Evolutionary conservation across 2,888 invertebrate genomes (phyloP).

Genomic region (Aporophyla lueneburgensis): DNA sequence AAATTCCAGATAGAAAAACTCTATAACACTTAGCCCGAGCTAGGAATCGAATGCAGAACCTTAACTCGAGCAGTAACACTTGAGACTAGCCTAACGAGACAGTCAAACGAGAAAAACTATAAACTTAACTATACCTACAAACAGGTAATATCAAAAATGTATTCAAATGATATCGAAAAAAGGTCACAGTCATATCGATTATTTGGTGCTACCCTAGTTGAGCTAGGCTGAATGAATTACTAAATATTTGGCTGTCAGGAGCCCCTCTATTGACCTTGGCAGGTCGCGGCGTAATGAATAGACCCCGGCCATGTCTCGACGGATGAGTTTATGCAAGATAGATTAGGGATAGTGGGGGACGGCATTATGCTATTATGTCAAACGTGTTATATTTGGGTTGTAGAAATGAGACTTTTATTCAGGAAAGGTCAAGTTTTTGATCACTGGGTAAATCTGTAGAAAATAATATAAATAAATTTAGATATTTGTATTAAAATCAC

Average conservation of each 20-base stretch:
- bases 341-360: slow-evolving; percentile 16
- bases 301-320: slow-evolving; percentile 39
- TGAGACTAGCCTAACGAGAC: too few relatives aligned
- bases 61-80: too few relatives aligned
- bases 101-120: too few relatives aligned
- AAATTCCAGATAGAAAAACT: too few relatives aligned
- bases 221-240: slow-evolving; percentile 48
- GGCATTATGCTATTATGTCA: slow-evolving; percentile 6
- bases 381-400: neutral
- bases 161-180: slow-evolving; percentile 40
- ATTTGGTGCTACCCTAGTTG: slow-evolving; percentile 40
- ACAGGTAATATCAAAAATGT: slow-evolving; percentile 26
- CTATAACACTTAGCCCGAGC: too few relatives aligned
- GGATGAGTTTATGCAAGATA: slow-evolving; percentile 52
- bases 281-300: slow-evolving; percentile 42
- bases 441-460: neutral
- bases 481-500: too few relatives aligned
- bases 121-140: too few relatives aligned
- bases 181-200: slow-evolving; percentile 45
- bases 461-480: too few relatives aligned
- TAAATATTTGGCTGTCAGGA: slow-evolving; percentile 46
- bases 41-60: too few relatives aligned
- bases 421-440: slow-evolving; percentile 10
- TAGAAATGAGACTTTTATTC: neutral
- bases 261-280: slow-evolving; percentile 46